phyloP scores from a whole-genome alignment of 2,113 vertebrate genomes.

The Caracal caracal region DNA sequence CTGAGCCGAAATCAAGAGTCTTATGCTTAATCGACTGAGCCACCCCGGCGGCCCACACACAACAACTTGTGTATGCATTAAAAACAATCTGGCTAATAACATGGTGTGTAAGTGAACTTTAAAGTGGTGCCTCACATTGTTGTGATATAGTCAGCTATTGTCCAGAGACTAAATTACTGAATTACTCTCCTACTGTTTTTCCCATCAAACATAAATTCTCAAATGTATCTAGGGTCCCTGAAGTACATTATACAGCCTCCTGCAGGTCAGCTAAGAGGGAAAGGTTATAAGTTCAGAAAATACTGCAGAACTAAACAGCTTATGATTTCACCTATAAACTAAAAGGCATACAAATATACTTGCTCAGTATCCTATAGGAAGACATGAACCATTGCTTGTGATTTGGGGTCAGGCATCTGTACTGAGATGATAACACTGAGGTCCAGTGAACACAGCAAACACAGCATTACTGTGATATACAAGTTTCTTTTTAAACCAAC shows the following conservation, averaged over 20 bases:
- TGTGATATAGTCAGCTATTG: background rate
- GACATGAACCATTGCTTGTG: background rate
- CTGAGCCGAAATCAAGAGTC: too few species aligned
- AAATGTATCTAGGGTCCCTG: background rate
- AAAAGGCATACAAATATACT: background rate
- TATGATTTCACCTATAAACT: background rate
- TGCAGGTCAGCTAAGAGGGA: background rate
- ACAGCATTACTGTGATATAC: background rate
- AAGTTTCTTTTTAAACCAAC: background rate
- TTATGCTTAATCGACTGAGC: too few species aligned
- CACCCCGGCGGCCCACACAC: too few species aligned
- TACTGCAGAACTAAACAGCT: conserved; percentile 16
- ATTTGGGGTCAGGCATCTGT: background rate
- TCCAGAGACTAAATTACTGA: background rate
- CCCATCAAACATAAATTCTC: background rate
- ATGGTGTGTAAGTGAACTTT: background rate
- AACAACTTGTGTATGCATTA: background rate
- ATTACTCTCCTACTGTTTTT: background rate
- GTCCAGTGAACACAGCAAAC: background rate
- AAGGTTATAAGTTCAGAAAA: conserved; percentile 50
- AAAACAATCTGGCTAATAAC: background rate
- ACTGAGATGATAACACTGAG: background rate
- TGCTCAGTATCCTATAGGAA: background rate
- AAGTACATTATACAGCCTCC: background rate
- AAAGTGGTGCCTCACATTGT: background rate